phyloP scores from a whole-genome alignment of 1,140 invertebrate genomes.

The Pseudomyrmex flavicornis region DNA sequence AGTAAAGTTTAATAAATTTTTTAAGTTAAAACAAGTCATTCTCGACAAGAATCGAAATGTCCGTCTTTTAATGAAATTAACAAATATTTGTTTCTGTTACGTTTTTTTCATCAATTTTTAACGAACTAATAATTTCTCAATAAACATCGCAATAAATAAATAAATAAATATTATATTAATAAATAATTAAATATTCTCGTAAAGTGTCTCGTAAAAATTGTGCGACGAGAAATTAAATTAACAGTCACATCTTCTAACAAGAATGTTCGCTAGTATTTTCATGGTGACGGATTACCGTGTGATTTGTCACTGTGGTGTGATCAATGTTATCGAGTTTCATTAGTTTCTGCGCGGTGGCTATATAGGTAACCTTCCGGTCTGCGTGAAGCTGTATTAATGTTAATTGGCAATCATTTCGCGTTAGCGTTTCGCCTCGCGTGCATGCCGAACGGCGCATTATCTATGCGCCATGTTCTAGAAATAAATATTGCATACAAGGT shows the following conservation, averaged over 20 bases:
- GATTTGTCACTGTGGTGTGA: not conserved
- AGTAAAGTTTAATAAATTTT: not conserved
- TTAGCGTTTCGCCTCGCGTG: slow-evolving; percentile 39
- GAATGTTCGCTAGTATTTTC: not conserved
- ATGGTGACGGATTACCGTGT: not conserved
- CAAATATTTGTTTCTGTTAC: too few relatives aligned
- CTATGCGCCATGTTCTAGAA: slow-evolving; percentile 40
- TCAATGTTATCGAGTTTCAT: slow-evolving; percentile 34
- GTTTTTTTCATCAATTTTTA: too few relatives aligned
- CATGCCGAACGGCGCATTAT: slow-evolving; percentile 36
- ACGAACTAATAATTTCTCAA: too few relatives aligned
- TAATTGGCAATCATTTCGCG: slow-evolving; percentile 49
- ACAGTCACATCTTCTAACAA: not conserved
- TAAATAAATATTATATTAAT: too few relatives aligned
- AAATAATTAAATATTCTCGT: too few relatives aligned
- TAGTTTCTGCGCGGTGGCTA: slow-evolving; percentile 36
- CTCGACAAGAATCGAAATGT: too few relatives aligned
- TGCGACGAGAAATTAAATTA: too few relatives aligned
- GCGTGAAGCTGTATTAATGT: slow-evolving; percentile 34
- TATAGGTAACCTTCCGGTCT: slow-evolving; percentile 34
- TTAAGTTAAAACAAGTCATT: not conserved
- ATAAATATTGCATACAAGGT: slow-evolving; percentile 41
- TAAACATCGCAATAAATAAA: too few relatives aligned
- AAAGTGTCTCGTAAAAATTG: too few relatives aligned
- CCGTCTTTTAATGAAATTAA: too few relatives aligned